Evolutionary conservation across 2,113 vertebrate genomes (phyloP).

Genomic region (Hiodon tergisus): DNA sequence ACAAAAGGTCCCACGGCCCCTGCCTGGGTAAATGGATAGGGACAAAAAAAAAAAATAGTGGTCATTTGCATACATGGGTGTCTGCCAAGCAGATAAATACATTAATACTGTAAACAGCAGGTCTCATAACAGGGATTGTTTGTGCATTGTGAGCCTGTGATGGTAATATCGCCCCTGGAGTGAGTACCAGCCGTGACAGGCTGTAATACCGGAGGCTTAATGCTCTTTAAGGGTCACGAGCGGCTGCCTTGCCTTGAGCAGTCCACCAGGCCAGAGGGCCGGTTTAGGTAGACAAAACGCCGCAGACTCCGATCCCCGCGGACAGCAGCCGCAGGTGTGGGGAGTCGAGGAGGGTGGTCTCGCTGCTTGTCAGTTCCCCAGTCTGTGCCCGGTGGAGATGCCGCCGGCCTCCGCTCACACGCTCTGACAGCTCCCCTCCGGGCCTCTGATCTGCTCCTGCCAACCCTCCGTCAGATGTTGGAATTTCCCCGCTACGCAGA

Average conservation of each 20-base stretch:
- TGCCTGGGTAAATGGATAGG: neutral
- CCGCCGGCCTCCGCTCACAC: neutral
- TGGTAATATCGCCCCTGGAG: neutral
- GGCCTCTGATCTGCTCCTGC: neutral
- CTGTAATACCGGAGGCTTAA: neutral
- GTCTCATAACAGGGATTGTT: neutral
- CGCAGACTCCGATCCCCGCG: neutral
- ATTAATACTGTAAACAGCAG: neutral
- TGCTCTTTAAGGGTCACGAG: neutral
- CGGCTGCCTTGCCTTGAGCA: too few relatives aligned
- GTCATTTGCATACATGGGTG: neutral
- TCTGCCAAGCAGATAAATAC: neutral
- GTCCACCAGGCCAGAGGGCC: too few relatives aligned
- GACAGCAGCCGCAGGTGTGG: neutral
- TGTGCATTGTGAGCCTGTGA: neutral
- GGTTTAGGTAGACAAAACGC: too few relatives aligned
- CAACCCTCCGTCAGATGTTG: neutral
- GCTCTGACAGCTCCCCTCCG: neutral
- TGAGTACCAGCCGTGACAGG: neutral
- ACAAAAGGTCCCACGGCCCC: neutral
- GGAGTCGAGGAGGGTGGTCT: neutral
- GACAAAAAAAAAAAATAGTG: neutral
- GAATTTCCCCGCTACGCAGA: neutral
- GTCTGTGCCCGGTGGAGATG: neutral
- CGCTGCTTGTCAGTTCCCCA: neutral